Evolutionary conservation across 2,888 invertebrate genomes (phyloP), one percentile per base, ranked within the genome.

Genomic region (Ophion slaviceki): DNA sequence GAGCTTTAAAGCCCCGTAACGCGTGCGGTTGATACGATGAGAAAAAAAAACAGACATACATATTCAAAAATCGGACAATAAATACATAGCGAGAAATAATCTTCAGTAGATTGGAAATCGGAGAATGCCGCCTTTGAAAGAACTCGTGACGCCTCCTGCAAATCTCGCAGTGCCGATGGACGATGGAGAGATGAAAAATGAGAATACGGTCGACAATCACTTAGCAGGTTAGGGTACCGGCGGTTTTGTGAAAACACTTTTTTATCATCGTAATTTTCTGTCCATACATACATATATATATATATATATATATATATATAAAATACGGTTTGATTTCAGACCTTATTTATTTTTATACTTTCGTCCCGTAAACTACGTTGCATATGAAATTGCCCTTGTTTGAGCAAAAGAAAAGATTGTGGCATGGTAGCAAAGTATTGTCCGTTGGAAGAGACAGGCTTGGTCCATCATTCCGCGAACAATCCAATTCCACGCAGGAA

Each of bases 181-280:
- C 2, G 62, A 74, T 57, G 62, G 67, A 2, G 71, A 74, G 62
- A 64, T 76, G 53, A 70, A 47, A 71, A 82, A 88, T 59, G 68
- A 64, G 62, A 78, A 47, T 80, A 70, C 62, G 67, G 61, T 14
- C 62, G 77, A 84, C 79, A 32, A 81, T 78, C 71, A 75, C 74
- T 84, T 80, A 64, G 70, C 80, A 88, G 88, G 88, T 87, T 79
- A 82, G 88, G 14, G 75, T 36, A 81, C 59, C 75, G 84, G 80
- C 85, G 70, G 72, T 75, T 82, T 67, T 62, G 47, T 17, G 17
- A 53, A 14, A 53, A 14, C 6, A 36, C 40, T 6, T 7, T 8
- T 7, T 40, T 40, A 32, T 32, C 32, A 32, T 4, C 32, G 0
- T 32, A 4, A 32, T 32, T 0, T 32, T 32, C 32, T 32, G 24